A percentile compares a stretch with the other conserved stretches of the same genome.
Conservation (phyloP, 1,140 invertebrate genomes). For the Caerostris extrusa region DNA sequence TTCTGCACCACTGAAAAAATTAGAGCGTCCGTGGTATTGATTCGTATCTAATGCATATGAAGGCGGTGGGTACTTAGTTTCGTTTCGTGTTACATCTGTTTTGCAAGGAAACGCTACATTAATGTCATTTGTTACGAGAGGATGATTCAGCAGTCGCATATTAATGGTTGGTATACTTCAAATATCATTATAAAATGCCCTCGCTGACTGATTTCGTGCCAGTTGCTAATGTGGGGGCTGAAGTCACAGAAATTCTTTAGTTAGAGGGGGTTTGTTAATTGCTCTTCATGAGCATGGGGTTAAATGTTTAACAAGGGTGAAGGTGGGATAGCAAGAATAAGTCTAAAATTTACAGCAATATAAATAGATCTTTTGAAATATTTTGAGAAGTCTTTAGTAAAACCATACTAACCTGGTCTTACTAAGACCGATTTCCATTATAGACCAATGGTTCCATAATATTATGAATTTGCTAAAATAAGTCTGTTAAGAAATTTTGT, state of each 20-base stretch:
- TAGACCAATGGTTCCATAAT: too few relatives aligned
- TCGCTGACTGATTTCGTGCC: constrained; percentile 26
- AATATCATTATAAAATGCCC: constrained; percentile 29
- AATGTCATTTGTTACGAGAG: constrained; percentile 53
- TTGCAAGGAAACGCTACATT: neutral
- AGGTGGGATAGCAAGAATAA: neutral
- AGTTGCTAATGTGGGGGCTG: neutral
- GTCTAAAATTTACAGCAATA: too few relatives aligned
- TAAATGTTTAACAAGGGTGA: constrained; percentile 15
- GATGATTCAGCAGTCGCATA: constrained; percentile 46
- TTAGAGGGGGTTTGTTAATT: constrained; percentile 11
- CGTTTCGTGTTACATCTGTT: constrained; percentile 12
- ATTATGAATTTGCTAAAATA: too few relatives aligned
- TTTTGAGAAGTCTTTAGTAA: too few relatives aligned
- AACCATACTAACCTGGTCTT: too few relatives aligned
- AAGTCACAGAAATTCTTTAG: neutral
- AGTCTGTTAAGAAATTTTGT: too few relatives aligned
- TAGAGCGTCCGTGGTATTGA: constrained; percentile 28
- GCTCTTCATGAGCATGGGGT: neutral
- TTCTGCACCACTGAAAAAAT: constrained; percentile 12
- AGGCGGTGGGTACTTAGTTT: neutral
- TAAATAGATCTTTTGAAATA: too few relatives aligned
- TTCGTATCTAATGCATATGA: constrained; percentile 53
- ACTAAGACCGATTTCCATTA: too few relatives aligned
- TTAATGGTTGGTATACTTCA: constrained; percentile 5